Evolutionary conservation across 2,113 vertebrate genomes (phyloP).

Genomic region (Nothoprocta pentlandii): DNA sequence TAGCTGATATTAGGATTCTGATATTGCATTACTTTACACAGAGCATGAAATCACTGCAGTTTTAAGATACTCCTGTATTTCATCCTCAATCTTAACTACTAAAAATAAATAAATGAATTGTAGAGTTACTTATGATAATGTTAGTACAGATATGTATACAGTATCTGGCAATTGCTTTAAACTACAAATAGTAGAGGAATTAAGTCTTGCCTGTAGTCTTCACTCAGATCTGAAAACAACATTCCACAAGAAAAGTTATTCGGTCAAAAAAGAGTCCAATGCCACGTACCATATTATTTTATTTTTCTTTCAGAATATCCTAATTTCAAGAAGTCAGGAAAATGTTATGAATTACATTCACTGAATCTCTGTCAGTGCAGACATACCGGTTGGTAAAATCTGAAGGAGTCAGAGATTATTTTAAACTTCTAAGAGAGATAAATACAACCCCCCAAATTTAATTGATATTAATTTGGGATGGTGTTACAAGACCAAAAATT

Average conservation of each 20-base stretch:
- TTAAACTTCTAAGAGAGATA: background rate
- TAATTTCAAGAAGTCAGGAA: background rate
- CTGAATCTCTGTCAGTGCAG: background rate
- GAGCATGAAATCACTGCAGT: background rate
- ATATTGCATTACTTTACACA: background rate
- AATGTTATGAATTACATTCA: background rate
- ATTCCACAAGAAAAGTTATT: background rate
- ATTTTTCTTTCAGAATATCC: background rate
- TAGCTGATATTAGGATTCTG: background rate
- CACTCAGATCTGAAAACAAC: background rate
- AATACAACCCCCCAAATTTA: background rate
- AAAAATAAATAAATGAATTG: background rate
- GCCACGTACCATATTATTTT: background rate
- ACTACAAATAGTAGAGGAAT: background rate
- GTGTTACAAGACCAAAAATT: background rate
- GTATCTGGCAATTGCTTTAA: background rate
- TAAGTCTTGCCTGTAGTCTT: background rate
- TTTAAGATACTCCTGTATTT: background rate
- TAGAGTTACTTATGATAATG: background rate
- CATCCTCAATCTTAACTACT: background rate
- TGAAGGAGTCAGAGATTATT: background rate
- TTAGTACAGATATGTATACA: background rate
- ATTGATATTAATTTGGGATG: constrained; percentile 32
- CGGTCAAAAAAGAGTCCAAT: background rate
- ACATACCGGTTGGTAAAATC: background rate